Base-by-base conservation (phyloP, 2,888 invertebrate species). In the Drosophila bunnanda region DNA sequence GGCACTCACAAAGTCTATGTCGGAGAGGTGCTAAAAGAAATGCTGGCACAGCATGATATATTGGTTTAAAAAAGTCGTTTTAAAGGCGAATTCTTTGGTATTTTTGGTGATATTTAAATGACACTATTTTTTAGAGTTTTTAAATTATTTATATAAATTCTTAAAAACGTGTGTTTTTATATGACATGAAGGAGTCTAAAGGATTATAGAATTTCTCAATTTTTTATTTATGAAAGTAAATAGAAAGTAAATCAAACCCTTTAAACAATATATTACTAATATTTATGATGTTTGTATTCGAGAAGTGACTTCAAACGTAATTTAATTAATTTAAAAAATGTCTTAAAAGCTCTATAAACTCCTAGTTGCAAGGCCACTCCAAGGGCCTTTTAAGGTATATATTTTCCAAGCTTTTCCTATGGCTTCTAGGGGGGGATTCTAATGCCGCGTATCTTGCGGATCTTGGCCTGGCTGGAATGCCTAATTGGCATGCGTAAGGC, bases 401-500 rank as follows among this genome's bases (percentile, higher is more conserved):
- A 46, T n/a, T 46, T 32, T 22, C 30, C 2, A 22, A 57, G 39
- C 2, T 17, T 52, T 38, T 38, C 9, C 53, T 30, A n/a, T 38
- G 25, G 17, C 13, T n/a, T 12, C 25, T 22, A 17, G 13, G 6
- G 30, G 53, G 9, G 17, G 22, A 17, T 39, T 20, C 20, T 17
- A 8, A 15, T 30, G 17, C 32, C 30, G 38, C 36, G 13, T 22
- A 28, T 46, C 30, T 57, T n/a, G 32, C 36, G 30, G 30, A 28
- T 56, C 34, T 57, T 32, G 52, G 39, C 34, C 28, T 10, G 39
- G 62, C 64, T 44, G 46, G 46, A 44, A 38, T 58, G 82, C 73
- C 82, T 82, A 81, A 87, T 82, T 82, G 82, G 82, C 87, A 82
- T 82, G 82, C 82, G 84, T 77, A 54, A 73, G 65, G 73, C 72